Evolutionary conservation across 2,113 vertebrate genomes (phyloP), one percentile per base, ranked within the genome.

Genomic region (Microtus montanus): DNA sequence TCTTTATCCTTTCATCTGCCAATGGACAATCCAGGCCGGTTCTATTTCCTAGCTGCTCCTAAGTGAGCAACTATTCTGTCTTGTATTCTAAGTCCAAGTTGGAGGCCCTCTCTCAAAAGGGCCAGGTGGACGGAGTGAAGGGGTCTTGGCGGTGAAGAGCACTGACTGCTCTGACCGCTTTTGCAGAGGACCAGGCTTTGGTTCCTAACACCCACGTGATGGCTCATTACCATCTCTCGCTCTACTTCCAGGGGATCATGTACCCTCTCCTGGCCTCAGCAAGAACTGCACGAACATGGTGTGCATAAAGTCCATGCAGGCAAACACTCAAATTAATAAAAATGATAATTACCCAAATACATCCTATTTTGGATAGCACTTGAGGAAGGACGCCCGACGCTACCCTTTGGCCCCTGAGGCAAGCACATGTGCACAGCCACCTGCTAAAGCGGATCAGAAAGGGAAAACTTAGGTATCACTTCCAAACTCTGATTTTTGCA

Each of bases 401-500:
- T 61, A 13, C 58, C 35, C 22, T 82, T 41, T 33, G 61, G 11
- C n/a, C 1, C 1, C n/a, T 2, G 44, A 4, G 1, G 15, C 22
- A 83, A 82, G 6, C 26, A 64, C 61, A 20, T 8, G 2, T 33
- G 26, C 17, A 35, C 5, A 35, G 47, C 17, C 15, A 86, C 41
- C 26, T 49, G 63, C 64, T 86, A 64, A 35, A 3, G 19, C 70
- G 19, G 30, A n/a, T 52, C 44, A 70, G 64, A 35, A 86, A 35
- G 84, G 28, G 15, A 49, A 66, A 86, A 47, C 30, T 3, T 35
- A 47, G 0, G 17, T 49, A 1, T 68, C 10, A 68, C 63, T 14
- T 3, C n/a, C 52, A 47, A 95, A 93, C 77, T 90, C 13, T 61
- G 12, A 84, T 95, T 92, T 93, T 97, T 96, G 92, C 88, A 94